Conservation (phyloP, 1,140 invertebrate species). For the Alviniconcha marisindica region DNA sequence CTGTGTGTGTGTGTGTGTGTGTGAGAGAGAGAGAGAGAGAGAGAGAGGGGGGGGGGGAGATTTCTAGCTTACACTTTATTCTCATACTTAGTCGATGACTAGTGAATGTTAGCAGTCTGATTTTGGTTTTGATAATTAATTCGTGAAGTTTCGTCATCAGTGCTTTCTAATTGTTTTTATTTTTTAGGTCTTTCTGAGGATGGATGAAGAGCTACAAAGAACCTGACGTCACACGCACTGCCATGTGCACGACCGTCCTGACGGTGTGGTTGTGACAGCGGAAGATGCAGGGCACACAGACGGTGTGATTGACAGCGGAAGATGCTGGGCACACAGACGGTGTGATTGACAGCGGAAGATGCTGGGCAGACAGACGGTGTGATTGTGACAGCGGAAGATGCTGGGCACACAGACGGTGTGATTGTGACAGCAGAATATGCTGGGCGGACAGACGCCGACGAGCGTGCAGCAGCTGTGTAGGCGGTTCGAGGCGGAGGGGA, state of each 20-base stretch:
- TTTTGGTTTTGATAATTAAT: not conserved
- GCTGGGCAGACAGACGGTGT: not conserved
- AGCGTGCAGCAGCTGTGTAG: conserved; percentile 3
- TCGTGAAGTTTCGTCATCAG: not conserved
- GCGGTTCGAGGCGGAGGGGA: not conserved
- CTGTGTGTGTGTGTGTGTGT: no score
- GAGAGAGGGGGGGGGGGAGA: no score
- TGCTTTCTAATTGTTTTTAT: not conserved
- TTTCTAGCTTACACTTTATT: no score
- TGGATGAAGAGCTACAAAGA: no score
- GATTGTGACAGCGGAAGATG: not conserved
- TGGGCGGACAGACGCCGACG: not conserved
- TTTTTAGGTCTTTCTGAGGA: not conserved
- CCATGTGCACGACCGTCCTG: not conserved
- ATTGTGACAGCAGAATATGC: not conserved
- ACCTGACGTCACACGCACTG: not conserved
- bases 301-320: no score
- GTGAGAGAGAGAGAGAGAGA: no score
- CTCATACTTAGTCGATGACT: not conserved
- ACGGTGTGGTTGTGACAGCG: not conserved
- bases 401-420: no score
- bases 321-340: no score
- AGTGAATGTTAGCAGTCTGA: no score
- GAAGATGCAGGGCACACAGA: not conserved
- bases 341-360: not conserved